Conservation (phyloP, 2,797 vertebrate genomes). For the Lepus oiostolus region DNA sequence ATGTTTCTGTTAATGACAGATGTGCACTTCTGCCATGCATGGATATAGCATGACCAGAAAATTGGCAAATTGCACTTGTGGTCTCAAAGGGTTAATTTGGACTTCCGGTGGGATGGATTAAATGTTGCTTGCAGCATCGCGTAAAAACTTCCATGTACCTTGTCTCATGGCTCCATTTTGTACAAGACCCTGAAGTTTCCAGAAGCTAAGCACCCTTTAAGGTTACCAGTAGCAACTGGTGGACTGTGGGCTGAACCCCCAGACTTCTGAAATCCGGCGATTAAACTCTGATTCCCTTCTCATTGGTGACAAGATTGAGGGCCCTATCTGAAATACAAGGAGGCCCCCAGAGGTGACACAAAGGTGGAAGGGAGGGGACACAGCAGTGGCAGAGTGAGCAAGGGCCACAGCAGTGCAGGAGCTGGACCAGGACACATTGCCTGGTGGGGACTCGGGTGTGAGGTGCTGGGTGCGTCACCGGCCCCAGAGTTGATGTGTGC, state of each 20-base stretch:
- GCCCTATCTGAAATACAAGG: not conserved
- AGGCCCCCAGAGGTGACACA: not conserved
- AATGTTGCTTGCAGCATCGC: not conserved
- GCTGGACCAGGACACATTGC: not conserved
- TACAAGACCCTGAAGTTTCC: not conserved
- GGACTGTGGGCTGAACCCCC: not conserved
- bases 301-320: not conserved
- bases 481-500: not conserved
- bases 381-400: not conserved
- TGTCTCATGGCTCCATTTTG: not conserved
- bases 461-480: rapidly evolving
- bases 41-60: not conserved
- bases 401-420: not conserved
- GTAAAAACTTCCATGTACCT: not conserved
- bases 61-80: not conserved
- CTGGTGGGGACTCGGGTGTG: not conserved
- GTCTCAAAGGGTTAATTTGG: not conserved
- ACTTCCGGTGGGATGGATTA: not conserved
- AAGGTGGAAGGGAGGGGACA: not conserved
- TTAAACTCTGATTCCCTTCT: not conserved
- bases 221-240: not conserved
- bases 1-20: not conserved
- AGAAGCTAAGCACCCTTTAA: not conserved
- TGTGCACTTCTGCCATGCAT: not conserved
- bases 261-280: not conserved